Base-by-base conservation (phyloP, 2,888 invertebrate genomes). In the Chelonus formosanus region DNA sequence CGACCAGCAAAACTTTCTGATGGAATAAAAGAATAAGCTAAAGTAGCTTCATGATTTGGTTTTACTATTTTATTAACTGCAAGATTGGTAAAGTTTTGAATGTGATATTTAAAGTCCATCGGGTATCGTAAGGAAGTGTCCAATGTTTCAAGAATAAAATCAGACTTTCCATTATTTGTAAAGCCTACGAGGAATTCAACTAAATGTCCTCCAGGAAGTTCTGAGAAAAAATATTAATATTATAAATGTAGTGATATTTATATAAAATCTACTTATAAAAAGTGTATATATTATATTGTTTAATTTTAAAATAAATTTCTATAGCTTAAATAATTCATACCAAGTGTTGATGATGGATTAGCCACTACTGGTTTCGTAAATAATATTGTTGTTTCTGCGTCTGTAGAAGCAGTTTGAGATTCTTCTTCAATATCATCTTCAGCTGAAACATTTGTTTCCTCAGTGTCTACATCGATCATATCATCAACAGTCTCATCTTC, bases 91-190 rank as follows among this genome's bases (percentile, higher is more conserved):
- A 98, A 99, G 86, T 99, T 99, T 86, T 98, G 98, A 74, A 99
- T 97, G 86, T 94, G 95, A 86, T 96, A 99, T 74, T 92, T 96
- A 86, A 96, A 99, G 86, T 99, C 98, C 93, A 97, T 95, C 5
- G 98, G 98, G 83, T 98, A 99, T 75, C 98, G 92, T 90, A 99
- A 98, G 0, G 98, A 98, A 0, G 98, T 97, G 79, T 98, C 98
- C 81, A 98, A 89, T 4, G 93, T 91, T 82, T 99, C 97, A 32
- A 99, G 90, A 34, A 93, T 85, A 80, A 98, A 97, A 75, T 97
- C 96, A 75, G 92, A 90, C 67, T 91, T 89, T 56, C 98, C 99
- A 81, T 95, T 95, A 87, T 99, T 99, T 63, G 91, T 90, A 86
- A 99, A 98, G 32, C 98, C 98, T 70, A 99, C 95, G 1, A 99